Conservation (phyloP, 2,113 vertebrate species). For the Rattus norvegicus region GRCr8 NC_086037.1:70190001-70190500, state of each 20-base stretch:
- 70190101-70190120: background rate
- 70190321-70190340: background rate
- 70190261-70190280: background rate
- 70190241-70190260: background rate
- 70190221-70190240: background rate
- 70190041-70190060: too few species aligned
- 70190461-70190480: background rate
- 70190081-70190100: too few species aligned
- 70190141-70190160: background rate
- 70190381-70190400: background rate
- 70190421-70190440: background rate
- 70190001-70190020: background rate
- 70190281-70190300: background rate
- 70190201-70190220: background rate
- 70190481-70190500: background rate
- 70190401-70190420: background rate
- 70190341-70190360: background rate
- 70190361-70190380: too few species aligned
- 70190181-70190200: background rate
- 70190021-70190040: background rate
- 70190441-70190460: background rate
- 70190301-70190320: background rate
- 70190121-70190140: background rate
- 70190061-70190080: background rate
- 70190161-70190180: background rate